phyloP scores from a whole-genome alignment of 2,113 vertebrate species.

The Prochilodus magdalenae region DNA sequence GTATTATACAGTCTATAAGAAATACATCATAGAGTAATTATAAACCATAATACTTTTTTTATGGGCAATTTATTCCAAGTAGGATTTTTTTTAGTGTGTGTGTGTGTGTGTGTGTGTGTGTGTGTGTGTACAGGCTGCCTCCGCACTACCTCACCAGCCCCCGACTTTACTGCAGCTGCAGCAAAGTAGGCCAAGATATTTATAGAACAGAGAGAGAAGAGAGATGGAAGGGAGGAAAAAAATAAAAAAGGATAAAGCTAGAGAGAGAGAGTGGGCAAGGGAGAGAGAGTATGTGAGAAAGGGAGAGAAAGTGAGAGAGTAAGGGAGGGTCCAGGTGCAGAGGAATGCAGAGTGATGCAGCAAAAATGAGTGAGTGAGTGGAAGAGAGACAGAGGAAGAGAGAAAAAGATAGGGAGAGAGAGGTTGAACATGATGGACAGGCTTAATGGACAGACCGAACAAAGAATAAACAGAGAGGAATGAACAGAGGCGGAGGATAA shows the following conservation, averaged over 20 bases:
- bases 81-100: slow-evolving; percentile 2
- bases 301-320: neutral
- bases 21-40: too few relatives aligned
- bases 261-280: slow-evolving; percentile 5
- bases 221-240: neutral
- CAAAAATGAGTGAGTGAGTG: slow-evolving; percentile 25
- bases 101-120: slow-evolving; percentile 32
- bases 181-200: slow-evolving; percentile 84
- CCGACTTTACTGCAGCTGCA: slow-evolving; percentile 76
- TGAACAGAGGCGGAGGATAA: too few relatives aligned
- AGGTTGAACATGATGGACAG: too few relatives aligned
- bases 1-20: too few relatives aligned
- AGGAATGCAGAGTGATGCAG: slow-evolving; percentile 49
- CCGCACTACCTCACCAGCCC: slow-evolving; percentile 56
- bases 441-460: too few relatives aligned
- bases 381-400: too few relatives aligned
- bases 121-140: slow-evolving; percentile 45
- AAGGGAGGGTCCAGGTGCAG: slow-evolving; percentile 24
- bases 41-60: too few relatives aligned
- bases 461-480: too few relatives aligned
- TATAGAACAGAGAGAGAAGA: slow-evolving; percentile 67
- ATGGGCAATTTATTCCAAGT: too few relatives aligned
- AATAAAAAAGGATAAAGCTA: neutral
- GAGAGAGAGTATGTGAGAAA: slow-evolving; percentile 3
- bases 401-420: too few relatives aligned